Base-by-base conservation (phyloP, 1,140 invertebrate species). In the Gryllus bimaculatus region DNA sequence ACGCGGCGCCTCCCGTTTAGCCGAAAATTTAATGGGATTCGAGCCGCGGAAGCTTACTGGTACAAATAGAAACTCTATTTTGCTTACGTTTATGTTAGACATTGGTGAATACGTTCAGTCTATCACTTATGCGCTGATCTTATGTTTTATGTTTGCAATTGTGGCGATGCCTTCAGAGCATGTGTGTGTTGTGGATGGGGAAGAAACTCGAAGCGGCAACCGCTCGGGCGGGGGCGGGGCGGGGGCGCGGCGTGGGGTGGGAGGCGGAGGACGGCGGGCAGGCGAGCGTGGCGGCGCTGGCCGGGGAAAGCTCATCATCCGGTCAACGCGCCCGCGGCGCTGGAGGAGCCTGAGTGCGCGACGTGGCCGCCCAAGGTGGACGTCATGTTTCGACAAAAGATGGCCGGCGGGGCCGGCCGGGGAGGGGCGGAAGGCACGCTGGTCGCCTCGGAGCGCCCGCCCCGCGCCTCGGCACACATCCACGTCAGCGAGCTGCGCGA, bases 331-430 rank as follows among this genome's bases (percentile, higher is more conserved):
- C 81, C 84, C 10, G 81, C 80, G 54, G 48, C 81, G 10, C 78
- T 83, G 13, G 84, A 84, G 80, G 83, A 85, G 49, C 48, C 84
- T 8, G 75, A 85, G 12, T 81, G 82, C 8, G 85, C 85, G 80
- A 84, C 85, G 80, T 82, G 85, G 48, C 80, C 84, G 8, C 84
- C 85, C 2, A 87, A 86, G 79, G 85, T 87, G 73, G 86, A 86
- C 81, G 78, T 83, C 26, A 83, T 84, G 20, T 82, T 83, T 49
- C 83, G 83, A 78, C 82, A 82, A 73, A n/a, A 81, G 8, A 26
- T 73, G 10, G 20, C 75, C 13, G 26, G 26, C 26, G 26, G 26
- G 26, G 26, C 74, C 48, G 5, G 77, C 77, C n/a, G 76, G 15
- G 3, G 75, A 48, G 26, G 78, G 77, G 13, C 80, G 39, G 75